phyloP scores from a whole-genome alignment of 64 coral and sea anemone species.

The Stichodactyla mertensii region DNA sequence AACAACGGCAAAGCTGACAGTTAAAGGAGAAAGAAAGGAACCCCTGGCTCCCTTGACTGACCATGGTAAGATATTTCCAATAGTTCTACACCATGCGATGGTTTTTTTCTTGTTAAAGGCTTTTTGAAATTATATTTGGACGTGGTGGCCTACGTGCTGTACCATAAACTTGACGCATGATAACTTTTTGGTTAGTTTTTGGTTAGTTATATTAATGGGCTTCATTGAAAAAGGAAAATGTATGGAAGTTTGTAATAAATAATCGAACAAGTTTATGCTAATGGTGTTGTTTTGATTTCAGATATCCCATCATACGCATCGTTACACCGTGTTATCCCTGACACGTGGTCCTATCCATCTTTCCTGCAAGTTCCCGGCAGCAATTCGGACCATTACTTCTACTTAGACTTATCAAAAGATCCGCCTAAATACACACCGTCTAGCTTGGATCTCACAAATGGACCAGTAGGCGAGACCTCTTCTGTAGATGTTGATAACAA shows the following conservation, averaged over 20 bases:
- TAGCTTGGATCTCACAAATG: background rate
- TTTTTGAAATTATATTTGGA: too few relatives aligned
- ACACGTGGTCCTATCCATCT: constrained; percentile 79
- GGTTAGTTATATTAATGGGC: too few relatives aligned
- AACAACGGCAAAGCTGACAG: background rate
- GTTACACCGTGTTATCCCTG: constrained; percentile 68
- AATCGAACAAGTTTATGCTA: background rate
- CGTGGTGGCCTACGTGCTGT: too few relatives aligned
- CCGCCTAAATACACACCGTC: constrained; percentile 34
- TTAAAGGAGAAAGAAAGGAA: constrained; percentile 15
- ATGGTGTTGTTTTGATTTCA: background rate
- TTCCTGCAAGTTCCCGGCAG: constrained; percentile 25
- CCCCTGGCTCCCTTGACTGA: constrained; percentile 4
- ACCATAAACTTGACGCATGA: too few relatives aligned
- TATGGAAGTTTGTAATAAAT: too few relatives aligned
- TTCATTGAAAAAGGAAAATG: too few relatives aligned
- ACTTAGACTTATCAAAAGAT: constrained; percentile 66
- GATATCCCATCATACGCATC: constrained; percentile 45
- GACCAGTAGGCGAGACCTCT: background rate
- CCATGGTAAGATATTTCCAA: background rate
- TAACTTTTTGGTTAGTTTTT: too few relatives aligned
- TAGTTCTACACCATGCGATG: too few relatives aligned
- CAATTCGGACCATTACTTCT: constrained; percentile 32
- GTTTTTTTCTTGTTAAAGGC: too few relatives aligned
- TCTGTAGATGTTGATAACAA: background rate